Conservation (phyloP, 2,113 vertebrate genomes). For the Scophthalmus maximus region DNA sequence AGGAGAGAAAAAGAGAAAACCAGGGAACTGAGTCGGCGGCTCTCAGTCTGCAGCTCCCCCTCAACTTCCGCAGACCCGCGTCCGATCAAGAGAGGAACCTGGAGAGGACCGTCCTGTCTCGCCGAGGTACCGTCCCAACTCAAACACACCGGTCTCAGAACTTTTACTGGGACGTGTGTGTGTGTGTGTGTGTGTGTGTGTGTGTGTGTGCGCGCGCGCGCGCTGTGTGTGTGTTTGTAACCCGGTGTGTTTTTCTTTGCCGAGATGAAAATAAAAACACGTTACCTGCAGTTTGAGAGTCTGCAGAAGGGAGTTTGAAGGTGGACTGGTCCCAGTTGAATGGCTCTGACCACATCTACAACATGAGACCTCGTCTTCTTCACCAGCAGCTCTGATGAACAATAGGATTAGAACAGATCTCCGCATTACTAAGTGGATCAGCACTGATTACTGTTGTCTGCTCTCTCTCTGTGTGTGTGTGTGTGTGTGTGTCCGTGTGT, state of each 20-base stretch:
- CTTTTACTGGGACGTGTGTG: background rate
- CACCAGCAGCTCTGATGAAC: conserved; percentile 50
- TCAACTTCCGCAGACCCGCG: conserved; percentile 60
- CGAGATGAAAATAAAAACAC: too few relatives aligned
- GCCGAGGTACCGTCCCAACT: conserved; percentile 48
- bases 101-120: conserved; percentile 18
- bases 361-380: background rate
- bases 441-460: conserved; percentile 26
- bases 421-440: conserved; percentile 28
- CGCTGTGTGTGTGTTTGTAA: background rate
- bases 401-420: conserved; percentile 69
- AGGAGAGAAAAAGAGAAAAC: conserved; percentile 43
- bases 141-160: background rate
- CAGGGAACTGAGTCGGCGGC: conserved; percentile 47
- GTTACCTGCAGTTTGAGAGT: too few relatives aligned
- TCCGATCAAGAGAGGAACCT: background rate
- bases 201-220: too few relatives aligned
- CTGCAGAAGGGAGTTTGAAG: background rate
- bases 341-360: background rate
- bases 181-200: background rate
- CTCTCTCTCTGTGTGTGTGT: too few relatives aligned
- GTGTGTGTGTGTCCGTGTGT: too few relatives aligned
- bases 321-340: background rate
- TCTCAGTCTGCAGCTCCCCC: conserved; percentile 6
- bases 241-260: too few relatives aligned